phyloP scores from a whole-genome alignment of 2,113 vertebrate species.

The Lutjanus erythropterus region DNA sequence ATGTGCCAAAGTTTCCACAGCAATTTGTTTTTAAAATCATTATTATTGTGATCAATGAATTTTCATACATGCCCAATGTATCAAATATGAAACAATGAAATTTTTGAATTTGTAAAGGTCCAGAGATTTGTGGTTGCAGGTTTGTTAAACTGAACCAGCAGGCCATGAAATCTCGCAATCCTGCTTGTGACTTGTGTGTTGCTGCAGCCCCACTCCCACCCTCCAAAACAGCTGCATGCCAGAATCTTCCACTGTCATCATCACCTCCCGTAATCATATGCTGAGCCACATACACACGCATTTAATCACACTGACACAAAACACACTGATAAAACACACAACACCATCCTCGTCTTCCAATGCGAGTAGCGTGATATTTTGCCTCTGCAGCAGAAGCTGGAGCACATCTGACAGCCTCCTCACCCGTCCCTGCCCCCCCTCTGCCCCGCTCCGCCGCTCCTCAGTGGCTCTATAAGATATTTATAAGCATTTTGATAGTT shows the following conservation, averaged over 20 bases:
- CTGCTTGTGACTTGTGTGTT: neutral
- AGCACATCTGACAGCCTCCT: slow-evolving; percentile 48
- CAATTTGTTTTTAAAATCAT: too few species aligned
- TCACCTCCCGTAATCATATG: neutral
- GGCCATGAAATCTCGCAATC: neutral
- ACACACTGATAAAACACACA: slow-evolving; percentile 29
- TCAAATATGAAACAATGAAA: too few species aligned
- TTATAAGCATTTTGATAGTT: slow-evolving; percentile 83
- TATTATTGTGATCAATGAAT: too few species aligned
- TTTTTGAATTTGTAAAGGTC: too few species aligned
- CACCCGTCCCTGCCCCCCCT: slow-evolving; percentile 1
- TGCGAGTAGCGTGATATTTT: slow-evolving; percentile 58
- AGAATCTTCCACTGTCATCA: slow-evolving; percentile 25
- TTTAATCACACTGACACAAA: slow-evolving; percentile 3
- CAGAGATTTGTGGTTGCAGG: too few species aligned
- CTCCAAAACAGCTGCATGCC: neutral
- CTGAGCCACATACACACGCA: slow-evolving; percentile 25
- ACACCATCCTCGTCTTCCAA: slow-evolving; percentile 24
- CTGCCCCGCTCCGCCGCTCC: slow-evolving; percentile 28
- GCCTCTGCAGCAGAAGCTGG: slow-evolving; percentile 52
- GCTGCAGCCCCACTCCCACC: slow-evolving; percentile 18
- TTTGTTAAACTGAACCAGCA: too few species aligned
- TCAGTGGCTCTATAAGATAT: slow-evolving; percentile 76
- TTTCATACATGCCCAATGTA: too few species aligned
- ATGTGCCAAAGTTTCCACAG: too few species aligned